Conservation (phyloP, 2,113 vertebrate genomes). For the Empidonax traillii region DNA sequence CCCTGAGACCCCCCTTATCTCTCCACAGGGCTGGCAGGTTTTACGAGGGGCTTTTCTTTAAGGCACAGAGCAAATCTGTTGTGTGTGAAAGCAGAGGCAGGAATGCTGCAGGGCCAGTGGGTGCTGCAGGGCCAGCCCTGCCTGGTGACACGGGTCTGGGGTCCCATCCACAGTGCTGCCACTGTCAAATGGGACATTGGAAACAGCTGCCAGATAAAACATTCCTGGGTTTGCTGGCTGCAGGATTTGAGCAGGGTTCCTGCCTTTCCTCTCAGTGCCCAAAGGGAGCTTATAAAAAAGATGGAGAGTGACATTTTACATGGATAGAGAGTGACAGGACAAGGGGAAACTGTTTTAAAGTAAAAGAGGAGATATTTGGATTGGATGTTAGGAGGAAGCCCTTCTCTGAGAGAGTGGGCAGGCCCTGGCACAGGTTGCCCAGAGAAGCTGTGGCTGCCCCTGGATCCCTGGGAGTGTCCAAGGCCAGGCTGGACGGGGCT, state of each 20-base stretch:
- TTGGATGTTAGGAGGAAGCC: neutral
- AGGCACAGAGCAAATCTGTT: neutral
- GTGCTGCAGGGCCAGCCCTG: neutral
- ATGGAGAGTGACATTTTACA: neutral
- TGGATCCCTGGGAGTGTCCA: neutral
- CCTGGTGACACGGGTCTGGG: neutral
- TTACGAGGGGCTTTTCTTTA: neutral
- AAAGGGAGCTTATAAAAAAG: neutral
- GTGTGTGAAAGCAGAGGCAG: fast-evolving
- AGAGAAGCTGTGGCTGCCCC: neutral
- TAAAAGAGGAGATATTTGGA: neutral
- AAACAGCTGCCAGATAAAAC: neutral
- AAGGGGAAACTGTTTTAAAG: neutral
- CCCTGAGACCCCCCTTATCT: neutral
- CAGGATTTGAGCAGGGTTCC: neutral
- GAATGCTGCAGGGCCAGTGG: fast-evolving
- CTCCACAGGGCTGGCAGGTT: neutral
- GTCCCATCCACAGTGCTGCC: fast-evolving
- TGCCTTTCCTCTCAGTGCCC: neutral
- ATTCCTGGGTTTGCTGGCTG: neutral
- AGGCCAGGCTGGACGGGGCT: fast-evolving
- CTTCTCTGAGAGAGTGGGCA: neutral
- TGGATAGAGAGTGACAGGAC: neutral
- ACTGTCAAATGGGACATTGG: fast-evolving
- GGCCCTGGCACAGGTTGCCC: neutral